phyloP scores from a whole-genome alignment of 2,888 invertebrate species.

The Eilema griseolum region DNA sequence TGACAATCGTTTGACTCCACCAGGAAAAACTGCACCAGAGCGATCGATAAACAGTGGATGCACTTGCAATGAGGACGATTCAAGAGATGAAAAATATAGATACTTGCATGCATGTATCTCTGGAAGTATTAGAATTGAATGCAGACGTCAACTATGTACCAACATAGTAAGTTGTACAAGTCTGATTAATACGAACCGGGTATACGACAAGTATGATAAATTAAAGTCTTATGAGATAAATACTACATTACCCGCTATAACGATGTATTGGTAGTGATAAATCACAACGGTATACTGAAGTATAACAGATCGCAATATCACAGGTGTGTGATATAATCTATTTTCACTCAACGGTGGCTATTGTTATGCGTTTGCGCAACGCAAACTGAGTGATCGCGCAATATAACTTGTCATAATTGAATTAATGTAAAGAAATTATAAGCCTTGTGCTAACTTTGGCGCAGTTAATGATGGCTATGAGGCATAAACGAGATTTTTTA shows the following conservation, averaged over 20 bases:
- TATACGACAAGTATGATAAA: slow-evolving; percentile 17
- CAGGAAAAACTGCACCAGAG: no score
- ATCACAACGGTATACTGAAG: slow-evolving; percentile 31
- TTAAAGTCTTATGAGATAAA: slow-evolving; percentile 8
- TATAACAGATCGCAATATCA: slow-evolving; percentile 42
- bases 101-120: background rate
- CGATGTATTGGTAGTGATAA: slow-evolving; percentile 21
- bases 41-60: no score
- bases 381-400: slow-evolving; percentile 48
- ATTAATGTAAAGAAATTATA: slow-evolving; percentile 58
- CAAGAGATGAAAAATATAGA: no score
- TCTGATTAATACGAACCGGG: slow-evolving; percentile 8
- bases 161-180: slow-evolving; percentile 19
- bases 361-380: slow-evolving; percentile 60
- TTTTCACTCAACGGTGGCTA: slow-evolving; percentile 39
- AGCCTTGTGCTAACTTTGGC: background rate
- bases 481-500: slow-evolving; percentile 1
- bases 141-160: slow-evolving; percentile 18
- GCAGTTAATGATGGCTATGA: background rate
- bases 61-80: no score
- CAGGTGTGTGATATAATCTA: slow-evolving; percentile 45
- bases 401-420: slow-evolving; percentile 57
- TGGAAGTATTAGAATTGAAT: slow-evolving; percentile 14
- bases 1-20: background rate
- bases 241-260: slow-evolving; percentile 7